Evolutionary conservation across 2,888 invertebrate genomes (phyloP).

Genomic region (Polydesmus complanatus): DNA sequence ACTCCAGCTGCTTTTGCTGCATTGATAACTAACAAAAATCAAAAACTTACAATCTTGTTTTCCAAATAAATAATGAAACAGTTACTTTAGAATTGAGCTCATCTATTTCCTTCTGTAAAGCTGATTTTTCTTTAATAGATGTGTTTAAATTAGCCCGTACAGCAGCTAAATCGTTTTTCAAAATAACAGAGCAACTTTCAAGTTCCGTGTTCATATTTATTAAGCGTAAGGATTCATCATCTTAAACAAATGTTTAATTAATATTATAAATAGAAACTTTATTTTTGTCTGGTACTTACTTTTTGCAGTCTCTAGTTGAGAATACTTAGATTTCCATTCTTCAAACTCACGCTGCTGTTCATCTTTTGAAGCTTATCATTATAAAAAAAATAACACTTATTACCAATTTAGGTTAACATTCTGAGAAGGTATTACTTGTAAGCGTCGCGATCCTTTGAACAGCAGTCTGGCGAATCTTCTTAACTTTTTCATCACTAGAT

Average conservation of each 20-base stretch:
- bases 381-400: neutral
- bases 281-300: neutral
- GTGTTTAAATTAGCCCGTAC: neutral
- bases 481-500: constrained; percentile 22
- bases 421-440: constrained; percentile 24
- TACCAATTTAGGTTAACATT: neutral
- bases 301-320: constrained; percentile 7
- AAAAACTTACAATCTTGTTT: neutral
- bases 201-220: neutral
- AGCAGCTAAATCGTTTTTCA: constrained; percentile 2
- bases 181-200: neutral
- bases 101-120: constrained; percentile 6
- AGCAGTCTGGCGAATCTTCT: constrained; percentile 27
- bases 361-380: constrained; percentile 32
- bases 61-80: neutral
- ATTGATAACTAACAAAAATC: constrained; percentile 29
- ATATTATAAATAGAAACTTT: neutral
- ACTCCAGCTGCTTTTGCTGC: constrained; percentile 26
- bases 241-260: too few relatives aligned
- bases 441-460: constrained; percentile 57
- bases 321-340: constrained; percentile 37
- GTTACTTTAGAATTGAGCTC: constrained; percentile 4
- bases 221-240: neutral
- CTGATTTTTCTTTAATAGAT: neutral
- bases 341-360: constrained; percentile 48